Conservation (phyloP, 2,888 invertebrate genomes). For the Myopa testacea region DNA sequence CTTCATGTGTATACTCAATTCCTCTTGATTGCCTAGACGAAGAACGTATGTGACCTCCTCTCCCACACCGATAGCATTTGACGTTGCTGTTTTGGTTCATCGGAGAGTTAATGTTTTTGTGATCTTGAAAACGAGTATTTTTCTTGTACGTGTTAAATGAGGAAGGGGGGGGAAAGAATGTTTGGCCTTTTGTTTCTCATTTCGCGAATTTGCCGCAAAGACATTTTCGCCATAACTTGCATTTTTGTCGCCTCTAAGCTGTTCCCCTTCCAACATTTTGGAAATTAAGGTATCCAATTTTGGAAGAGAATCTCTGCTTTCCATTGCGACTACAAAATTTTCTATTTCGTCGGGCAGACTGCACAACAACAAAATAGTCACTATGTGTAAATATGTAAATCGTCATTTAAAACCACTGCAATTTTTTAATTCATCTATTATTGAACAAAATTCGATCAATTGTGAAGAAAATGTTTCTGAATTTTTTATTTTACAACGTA, state of each 20-base stretch:
- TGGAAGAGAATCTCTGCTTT: slow-evolving; percentile 43
- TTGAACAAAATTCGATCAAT: slow-evolving; percentile 13
- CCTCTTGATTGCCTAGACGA: slow-evolving; percentile 18
- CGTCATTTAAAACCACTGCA: slow-evolving; percentile 31
- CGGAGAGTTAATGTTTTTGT: background rate
- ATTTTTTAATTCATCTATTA: slow-evolving; percentile 37
- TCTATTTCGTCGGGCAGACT: slow-evolving; percentile 27
- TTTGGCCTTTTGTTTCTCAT: slow-evolving; percentile 4
- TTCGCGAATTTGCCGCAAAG: slow-evolving; percentile 34
- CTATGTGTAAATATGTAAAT: slow-evolving; percentile 23
- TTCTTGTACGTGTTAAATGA: background rate
- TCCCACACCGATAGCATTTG: slow-evolving; percentile 45
- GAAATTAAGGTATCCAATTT: slow-evolving; percentile 13
- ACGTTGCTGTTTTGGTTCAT: slow-evolving; percentile 31
- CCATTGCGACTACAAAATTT: slow-evolving; percentile 43
- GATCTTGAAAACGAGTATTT: too few species aligned
- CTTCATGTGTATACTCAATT: too few species aligned
- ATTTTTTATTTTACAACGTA: slow-evolving; percentile 28
- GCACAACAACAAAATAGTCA: slow-evolving; percentile 42
- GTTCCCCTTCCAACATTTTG: slow-evolving; percentile 43
- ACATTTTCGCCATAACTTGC: slow-evolving; percentile 21
- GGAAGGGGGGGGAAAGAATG: background rate
- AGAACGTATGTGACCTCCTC: slow-evolving; percentile 39
- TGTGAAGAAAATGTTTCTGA: background rate
- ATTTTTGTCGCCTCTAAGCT: slow-evolving; percentile 34